Evolutionary conservation across 2,888 invertebrate genomes (phyloP), one percentile per base, ranked within the genome.

Genomic region (Oscheius sp.): DNA sequence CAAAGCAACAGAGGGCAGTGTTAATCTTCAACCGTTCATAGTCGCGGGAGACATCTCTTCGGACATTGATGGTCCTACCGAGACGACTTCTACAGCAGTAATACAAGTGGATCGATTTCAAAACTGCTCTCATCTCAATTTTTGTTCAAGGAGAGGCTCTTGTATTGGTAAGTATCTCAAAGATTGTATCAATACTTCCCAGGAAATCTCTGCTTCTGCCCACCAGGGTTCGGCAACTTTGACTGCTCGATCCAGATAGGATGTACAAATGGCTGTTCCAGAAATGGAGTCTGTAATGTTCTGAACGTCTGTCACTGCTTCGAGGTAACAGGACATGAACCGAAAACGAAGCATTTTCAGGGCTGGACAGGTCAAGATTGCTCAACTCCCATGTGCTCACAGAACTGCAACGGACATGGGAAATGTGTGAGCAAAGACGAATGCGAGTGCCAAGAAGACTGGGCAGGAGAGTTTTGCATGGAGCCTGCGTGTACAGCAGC

Each of bases 291-390:
- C 32, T 82, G 82, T 42, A 76, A 80, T 60, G 47, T 79, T 3
- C 75, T 82, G 47, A 82, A 82, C 37, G 62, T 75, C 10, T 82
- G 82, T 53, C 32, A 78, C 33, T 82, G 82, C 55, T 74, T 78
- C 63, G 74, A 74, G 1, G 82, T 74, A 55, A 37, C 21, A 0
- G 21, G 32, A 47, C 47, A 21, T 48, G 10, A 63, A 53, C 42
- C 7, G 4, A 42, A 42, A 3, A 42, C 2, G 33, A 2, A 33
- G 2, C 32, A 21, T 13, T 73, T 55, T 42, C 29, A 74, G 74
- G 84, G 84, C 3, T 86, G 85, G 85, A 62, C 71, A 2, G 81
- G 81, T 9, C 11, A 48, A 0, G 70, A 80, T 29, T 86, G 86
- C 53, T 75, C 76, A 2, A 53, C 70, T 42, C 81, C 86, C 1